phyloP scores from a whole-genome alignment of 2,888 invertebrate genomes.

The Pogonocherus hispidulus region DNA sequence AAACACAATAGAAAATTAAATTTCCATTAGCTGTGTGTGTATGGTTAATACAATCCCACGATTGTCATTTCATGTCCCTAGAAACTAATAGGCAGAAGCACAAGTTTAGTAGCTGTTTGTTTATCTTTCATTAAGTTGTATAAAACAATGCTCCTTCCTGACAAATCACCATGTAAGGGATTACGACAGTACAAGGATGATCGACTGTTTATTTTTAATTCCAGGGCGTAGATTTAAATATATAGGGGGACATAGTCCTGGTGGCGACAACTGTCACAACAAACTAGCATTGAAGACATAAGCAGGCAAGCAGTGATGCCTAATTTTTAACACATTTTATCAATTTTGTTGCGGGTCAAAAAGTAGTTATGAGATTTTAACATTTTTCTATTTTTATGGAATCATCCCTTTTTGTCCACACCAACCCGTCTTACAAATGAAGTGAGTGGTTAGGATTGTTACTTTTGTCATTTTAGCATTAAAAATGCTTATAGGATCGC shows the following conservation, averaged over 20 bases:
- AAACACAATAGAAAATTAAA: neutral
- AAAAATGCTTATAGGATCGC: too few relatives aligned
- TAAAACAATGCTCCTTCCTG: neutral
- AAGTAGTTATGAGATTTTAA: too few relatives aligned
- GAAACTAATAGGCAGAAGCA: neutral
- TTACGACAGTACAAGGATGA: neutral
- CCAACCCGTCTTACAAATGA: too few relatives aligned
- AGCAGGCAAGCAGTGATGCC: neutral
- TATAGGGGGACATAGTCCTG: neutral
- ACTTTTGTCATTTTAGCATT: too few relatives aligned
- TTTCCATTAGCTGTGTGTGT: neutral
- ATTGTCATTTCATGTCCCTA: neutral
- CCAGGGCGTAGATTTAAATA: neutral
- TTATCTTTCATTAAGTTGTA: neutral
- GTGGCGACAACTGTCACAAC: constrained; percentile 17
- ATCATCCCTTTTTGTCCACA: too few relatives aligned
- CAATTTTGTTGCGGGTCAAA: too few relatives aligned
- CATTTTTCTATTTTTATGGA: too few relatives aligned
- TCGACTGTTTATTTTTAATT: constrained; percentile 19
- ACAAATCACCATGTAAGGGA: neutral
- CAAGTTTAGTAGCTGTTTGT: neutral
- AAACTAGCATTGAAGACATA: neutral
- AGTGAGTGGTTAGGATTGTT: too few relatives aligned
- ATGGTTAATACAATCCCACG: neutral
- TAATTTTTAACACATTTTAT: neutral